Evolutionary conservation across 2,888 invertebrate genomes (phyloP), one percentile per base, ranked within the genome.

Genomic region (Acronicta leporina): DNA sequence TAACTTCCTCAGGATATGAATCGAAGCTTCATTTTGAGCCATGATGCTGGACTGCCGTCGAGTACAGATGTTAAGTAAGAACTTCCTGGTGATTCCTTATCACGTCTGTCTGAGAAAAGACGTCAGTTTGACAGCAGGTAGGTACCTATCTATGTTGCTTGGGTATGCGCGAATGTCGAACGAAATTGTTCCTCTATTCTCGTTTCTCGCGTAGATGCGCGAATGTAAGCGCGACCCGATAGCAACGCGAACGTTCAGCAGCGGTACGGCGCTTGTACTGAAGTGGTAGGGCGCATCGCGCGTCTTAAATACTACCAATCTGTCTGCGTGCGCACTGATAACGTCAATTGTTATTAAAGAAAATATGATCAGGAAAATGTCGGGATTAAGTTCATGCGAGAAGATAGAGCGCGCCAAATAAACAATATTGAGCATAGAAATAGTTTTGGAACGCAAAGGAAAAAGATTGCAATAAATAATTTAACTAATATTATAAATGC

Each of bases 1-100:
- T 35, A 92, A 68, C 68, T 90, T 92, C 75, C 86, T 83, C 11
- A 70, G 33, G 44, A 65, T 75, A 9, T 52, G 15, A 6, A 70
- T 52, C 0, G 68, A 56, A n/a, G 0, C 16, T 8, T 62, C 66
- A 2, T 65, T 38, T 20, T 70, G 52, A 10, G 70, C 27, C 70
- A 70, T 70, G 49, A 14, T 38, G 45, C 16, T 46, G 25, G 13
- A 8, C 41, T 44, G 44, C 51, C 33, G 7, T 2, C 14, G 8
- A 4, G 20, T 8, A 35, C 11, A 38, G 14, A 25, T 13, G 15
- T 25, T 38, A n/a, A 66, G 20, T n/a, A 44, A 67, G 67, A 15
- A 16, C 40, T 13, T 49, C 42, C 46, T 42, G 13, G 42, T 42
- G 13, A 25, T 9, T 14, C 0, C 7, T 8, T 15, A 40, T 11